These are phyloP conservation scores for Oedothorax gibbosus DNA, from an alignment of 1,140 invertebrate species.

Conservation along the genomic window DNA sequence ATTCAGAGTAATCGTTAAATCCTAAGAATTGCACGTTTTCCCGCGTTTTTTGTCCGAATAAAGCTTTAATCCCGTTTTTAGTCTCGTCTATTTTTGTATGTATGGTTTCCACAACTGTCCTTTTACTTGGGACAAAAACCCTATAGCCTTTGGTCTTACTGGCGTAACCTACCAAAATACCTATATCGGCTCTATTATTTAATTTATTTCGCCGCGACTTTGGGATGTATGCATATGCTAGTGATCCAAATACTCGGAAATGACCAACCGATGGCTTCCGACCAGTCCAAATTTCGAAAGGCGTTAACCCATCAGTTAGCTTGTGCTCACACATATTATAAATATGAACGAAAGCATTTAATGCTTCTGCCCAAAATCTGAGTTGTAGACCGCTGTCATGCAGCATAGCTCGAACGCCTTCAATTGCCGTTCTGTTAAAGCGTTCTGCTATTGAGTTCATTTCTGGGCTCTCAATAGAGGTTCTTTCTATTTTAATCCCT, in stretches of 20 bases:
- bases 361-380: conserved; percentile 22
- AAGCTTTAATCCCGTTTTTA: neutral
- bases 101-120: neutral
- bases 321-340: neutral
- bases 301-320: conserved; percentile 62
- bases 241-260: conserved; percentile 23
- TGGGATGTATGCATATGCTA: conserved; percentile 24
- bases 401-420: conserved; percentile 68
- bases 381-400: conserved; percentile 62
- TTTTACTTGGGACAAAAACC: neutral
- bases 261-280: conserved; percentile 5
- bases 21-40: neutral
- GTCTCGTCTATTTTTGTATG: conserved; percentile 4
- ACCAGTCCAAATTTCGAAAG: conserved; percentile 62
- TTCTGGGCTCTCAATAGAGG: conserved; percentile 70
- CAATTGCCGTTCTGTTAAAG: conserved; percentile 68
- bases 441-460: conserved; percentile 72
- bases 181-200: conserved; percentile 10
- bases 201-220: conserved; percentile 57
- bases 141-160: conserved; percentile 5
- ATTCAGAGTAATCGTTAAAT: neutral
- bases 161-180: conserved; percentile 43
- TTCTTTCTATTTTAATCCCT: conserved; percentile 67
- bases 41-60: neutral
- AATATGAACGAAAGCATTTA: neutral